phyloP scores from a whole-genome alignment of 2,113 vertebrate genomes.

The Pionites leucogaster region DNA sequence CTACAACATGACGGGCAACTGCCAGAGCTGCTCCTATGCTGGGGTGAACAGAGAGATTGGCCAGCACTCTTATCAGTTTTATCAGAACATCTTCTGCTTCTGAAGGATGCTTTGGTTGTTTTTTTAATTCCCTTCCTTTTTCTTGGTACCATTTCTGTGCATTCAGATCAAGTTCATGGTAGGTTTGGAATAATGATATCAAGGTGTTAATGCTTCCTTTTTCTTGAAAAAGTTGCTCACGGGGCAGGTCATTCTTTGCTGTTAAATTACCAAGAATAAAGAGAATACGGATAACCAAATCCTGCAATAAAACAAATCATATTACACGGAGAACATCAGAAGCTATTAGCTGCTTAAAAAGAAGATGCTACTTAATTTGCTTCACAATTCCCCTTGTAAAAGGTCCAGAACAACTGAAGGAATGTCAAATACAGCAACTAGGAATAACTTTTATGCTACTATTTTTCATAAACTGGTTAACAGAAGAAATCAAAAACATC shows the following conservation, averaged over 20 bases:
- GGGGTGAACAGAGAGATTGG: slow-evolving; percentile 88
- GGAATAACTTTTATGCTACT: not conserved
- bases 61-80: slow-evolving; percentile 90
- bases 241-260: slow-evolving; percentile 78
- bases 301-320: slow-evolving; percentile 73
- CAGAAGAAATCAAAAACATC: not conserved
- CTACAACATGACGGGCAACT: slow-evolving; percentile 67
- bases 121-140: not conserved
- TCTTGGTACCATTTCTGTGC: not conserved
- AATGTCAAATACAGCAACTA: not conserved
- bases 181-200: slow-evolving; percentile 79
- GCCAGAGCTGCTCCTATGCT: slow-evolving; percentile 79
- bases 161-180: slow-evolving; percentile 68
- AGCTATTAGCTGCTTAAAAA: not conserved
- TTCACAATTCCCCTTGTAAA: not conserved
- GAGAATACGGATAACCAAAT: slow-evolving; percentile 86
- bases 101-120: not conserved
- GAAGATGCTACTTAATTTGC: not conserved
- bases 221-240: slow-evolving; percentile 79
- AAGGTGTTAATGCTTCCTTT: slow-evolving; percentile 75
- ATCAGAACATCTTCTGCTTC: slow-evolving; percentile 87
- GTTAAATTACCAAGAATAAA: slow-evolving; percentile 94
- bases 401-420: not conserved
- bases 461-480: not conserved
- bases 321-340: not conserved